phyloP scores from a whole-genome alignment of 1,140 invertebrate genomes.

The Zaprionus africanus region DNA sequence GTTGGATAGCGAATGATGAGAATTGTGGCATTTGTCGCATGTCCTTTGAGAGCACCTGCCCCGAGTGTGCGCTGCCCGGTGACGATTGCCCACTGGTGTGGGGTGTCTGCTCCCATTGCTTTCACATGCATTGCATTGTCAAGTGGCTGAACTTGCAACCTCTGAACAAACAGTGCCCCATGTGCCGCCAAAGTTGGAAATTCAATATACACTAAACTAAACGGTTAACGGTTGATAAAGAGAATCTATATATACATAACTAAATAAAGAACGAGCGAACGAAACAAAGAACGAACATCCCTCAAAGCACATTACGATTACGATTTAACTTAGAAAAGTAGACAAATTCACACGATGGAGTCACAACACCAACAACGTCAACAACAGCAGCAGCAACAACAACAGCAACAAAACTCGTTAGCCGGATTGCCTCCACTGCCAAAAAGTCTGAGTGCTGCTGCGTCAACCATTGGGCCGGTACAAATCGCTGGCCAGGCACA shows the following conservation, averaged over 20 bases:
- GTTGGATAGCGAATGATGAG: slow-evolving; percentile 99
- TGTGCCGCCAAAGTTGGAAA: slow-evolving; percentile 99
- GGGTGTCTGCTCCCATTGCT: slow-evolving; percentile 99
- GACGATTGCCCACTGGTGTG: slow-evolving; percentile 99
- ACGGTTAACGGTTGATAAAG: slow-evolving; percentile 84
- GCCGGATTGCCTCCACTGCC: slow-evolving; percentile 92
- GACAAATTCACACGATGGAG: slow-evolving; percentile 61
- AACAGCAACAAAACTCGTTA: slow-evolving; percentile 37
- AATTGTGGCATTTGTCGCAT: slow-evolving; percentile 99
- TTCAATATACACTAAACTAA: slow-evolving; percentile 92
- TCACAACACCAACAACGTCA: slow-evolving; percentile 38
- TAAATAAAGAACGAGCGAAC: slow-evolving; percentile 17
- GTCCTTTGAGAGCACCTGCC: slow-evolving; percentile 98
- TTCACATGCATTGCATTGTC: slow-evolving; percentile 99
- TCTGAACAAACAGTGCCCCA: slow-evolving; percentile 97
- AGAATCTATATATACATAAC: background rate
- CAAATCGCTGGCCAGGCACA: slow-evolving; percentile 34
- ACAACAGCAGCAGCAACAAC: slow-evolving; percentile 39
- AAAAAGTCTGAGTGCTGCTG: slow-evolving; percentile 92
- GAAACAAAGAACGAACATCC: slow-evolving; percentile 11
- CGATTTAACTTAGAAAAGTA: slow-evolving; percentile 5
- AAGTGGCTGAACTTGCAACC: slow-evolving; percentile 99
- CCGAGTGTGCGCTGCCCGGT: slow-evolving; percentile 98
- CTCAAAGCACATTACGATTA: background rate
- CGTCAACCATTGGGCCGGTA: slow-evolving; percentile 67